Base-by-base conservation (phyloP, 53 echinoderm and acorn worm species). In the Luidia sarsii region DNA sequence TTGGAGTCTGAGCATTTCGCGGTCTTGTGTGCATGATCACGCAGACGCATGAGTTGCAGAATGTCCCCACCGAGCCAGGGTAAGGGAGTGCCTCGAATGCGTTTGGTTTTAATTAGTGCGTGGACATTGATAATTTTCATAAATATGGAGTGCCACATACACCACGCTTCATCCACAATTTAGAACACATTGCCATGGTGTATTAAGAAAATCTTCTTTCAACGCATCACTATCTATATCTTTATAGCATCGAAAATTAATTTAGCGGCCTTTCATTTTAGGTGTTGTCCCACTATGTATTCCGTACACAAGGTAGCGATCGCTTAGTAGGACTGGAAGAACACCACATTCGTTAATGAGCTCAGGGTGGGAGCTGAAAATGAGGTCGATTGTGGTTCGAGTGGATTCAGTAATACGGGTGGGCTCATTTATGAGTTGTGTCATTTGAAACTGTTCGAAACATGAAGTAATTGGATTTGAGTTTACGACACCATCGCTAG, bases 141-240 rank as follows among this genome's bases (percentile, higher is more conserved):
- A 64, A 64, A 64, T 29, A 64, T 45, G 18, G 80, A 80, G 49
- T 64, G 50, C 64, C 64, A 77, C 21, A 77, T 24, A 59, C 13
- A 15, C 79, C 79, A 61, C 19, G 79, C 60, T 36, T 77, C 32
- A 15, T 77, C 79, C 6, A 77, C 79, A 61, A 45, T 59, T 77
- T 59, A 77, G 45, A 39, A 77, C 79, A 77, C 28, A 33, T 59
- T 77, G 16, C 79, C 79, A 77, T 77, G 79, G 62, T 7, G 43
- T 39, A 30, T 41, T 30, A 46, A 36, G 35, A 29, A 79, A 37
- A 46, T 79, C 33, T n/a, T 39, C 33, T 23, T 18, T 24, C 9
- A 63, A 41, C 3, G 64, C 18, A 3, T 66, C 80, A 22, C 15
- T 2, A 21, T 80, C 64, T 9, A 50, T 34, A 19, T 50, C 59